Conservation (phyloP, 2,113 vertebrate genomes). For the Myxocyprinus asiaticus region DNA sequence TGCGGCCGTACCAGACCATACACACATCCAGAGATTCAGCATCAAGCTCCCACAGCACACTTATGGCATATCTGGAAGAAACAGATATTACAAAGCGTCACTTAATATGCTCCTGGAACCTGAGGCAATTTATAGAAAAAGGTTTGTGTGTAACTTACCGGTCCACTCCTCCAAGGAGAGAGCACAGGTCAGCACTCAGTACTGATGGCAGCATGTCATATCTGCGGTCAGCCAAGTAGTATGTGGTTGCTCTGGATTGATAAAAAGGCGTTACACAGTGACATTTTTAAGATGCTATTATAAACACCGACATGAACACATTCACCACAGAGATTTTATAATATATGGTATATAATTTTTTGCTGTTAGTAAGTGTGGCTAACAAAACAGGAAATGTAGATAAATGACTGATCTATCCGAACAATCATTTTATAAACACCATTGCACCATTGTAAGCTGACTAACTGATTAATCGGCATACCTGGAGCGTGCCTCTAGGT, state of each 20-base stretch:
- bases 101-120: no score
- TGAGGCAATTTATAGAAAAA: background rate
- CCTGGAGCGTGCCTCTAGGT: slow-evolving; percentile 87
- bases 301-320: background rate
- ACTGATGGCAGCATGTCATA: slow-evolving; percentile 91
- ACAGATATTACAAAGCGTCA: slow-evolving; percentile 21
- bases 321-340: no score
- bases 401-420: no score
- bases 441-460: background rate
- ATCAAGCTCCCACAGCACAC: slow-evolving; percentile 90
- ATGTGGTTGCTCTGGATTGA: slow-evolving; percentile 86
- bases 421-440: background rate
- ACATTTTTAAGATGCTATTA: background rate
- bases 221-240: slow-evolving; percentile 89
- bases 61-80: slow-evolving; percentile 86
- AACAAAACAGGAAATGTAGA: no score
- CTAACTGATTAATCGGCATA: slow-evolving; percentile 51
- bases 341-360: no score
- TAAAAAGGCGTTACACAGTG: background rate
- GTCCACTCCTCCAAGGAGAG: slow-evolving; percentile 88
- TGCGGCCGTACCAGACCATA: slow-evolving; percentile 80
- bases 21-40: slow-evolving; percentile 70
- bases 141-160: slow-evolving; percentile 73
- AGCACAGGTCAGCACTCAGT: slow-evolving; percentile 89
- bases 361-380: no score